These are phyloP conservation scores for Metallyticus violacea DNA, from an alignment of 2,888 invertebrate species.

Conservation along the genomic window DNA sequence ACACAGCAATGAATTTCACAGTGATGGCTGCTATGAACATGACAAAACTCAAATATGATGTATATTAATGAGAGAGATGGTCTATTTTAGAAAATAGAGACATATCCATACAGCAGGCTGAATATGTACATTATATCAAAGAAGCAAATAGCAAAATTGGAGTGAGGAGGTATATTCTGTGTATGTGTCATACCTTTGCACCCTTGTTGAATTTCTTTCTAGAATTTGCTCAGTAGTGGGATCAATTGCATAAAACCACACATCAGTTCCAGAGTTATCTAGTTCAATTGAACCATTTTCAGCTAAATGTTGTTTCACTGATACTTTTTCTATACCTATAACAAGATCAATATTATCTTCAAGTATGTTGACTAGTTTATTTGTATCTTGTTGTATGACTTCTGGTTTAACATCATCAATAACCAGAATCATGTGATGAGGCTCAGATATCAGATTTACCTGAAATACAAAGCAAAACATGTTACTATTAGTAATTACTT, in stretches of 20 bases:
- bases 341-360: conserved; percentile 73
- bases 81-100: no score
- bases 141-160: neutral
- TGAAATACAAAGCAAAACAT: conserved; percentile 40
- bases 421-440: conserved; percentile 74
- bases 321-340: conserved; percentile 79
- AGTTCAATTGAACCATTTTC: conserved; percentile 72
- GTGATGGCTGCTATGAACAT: no score
- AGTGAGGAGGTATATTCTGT: neutral
- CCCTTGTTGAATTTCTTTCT: conserved; percentile 64
- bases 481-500: neutral
- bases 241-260: conserved; percentile 85
- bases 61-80: no score
- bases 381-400: conserved; percentile 56
- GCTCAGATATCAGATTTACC: conserved; percentile 75
- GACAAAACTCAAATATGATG: no score
- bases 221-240: conserved; percentile 73
- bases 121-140: no score
- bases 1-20: no score
- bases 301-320: conserved; percentile 68
- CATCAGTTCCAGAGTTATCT: conserved; percentile 73
- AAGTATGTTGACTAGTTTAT: conserved; percentile 58
- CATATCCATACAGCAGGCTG: no score
- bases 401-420: conserved; percentile 73
- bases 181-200: conserved; percentile 58